Conservation (phyloP, 2,888 invertebrate genomes). For the Globia sparganii region DNA sequence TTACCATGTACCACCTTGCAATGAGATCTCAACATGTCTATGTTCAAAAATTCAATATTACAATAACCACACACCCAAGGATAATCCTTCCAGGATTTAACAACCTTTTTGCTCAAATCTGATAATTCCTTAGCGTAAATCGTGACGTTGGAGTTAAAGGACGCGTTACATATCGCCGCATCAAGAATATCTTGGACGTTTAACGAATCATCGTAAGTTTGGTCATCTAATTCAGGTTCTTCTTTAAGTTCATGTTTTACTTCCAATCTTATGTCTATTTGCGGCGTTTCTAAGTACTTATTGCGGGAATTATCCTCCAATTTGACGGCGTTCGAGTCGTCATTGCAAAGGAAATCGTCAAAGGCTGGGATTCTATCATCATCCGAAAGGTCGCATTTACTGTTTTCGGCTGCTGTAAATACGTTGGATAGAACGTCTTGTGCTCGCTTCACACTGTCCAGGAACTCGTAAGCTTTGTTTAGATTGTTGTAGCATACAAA, state of each 20-base stretch:
- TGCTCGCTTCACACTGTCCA: slow-evolving; percentile 55
- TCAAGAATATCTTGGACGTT: slow-evolving; percentile 82
- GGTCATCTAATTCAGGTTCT: slow-evolving; percentile 71
- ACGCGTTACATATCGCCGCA: slow-evolving; percentile 77
- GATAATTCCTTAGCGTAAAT: slow-evolving; percentile 82
- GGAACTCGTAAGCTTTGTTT: slow-evolving; percentile 56
- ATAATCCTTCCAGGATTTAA: slow-evolving; percentile 83
- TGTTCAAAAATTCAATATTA: slow-evolving; percentile 82
- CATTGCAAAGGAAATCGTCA: slow-evolving; percentile 76
- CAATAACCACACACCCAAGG: slow-evolving; percentile 85
- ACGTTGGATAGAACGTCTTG: slow-evolving; percentile 71
- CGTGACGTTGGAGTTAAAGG: slow-evolving; percentile 74
- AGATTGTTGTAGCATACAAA: slow-evolving; percentile 53
- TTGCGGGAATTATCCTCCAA: slow-evolving; percentile 55
- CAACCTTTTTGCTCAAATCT: slow-evolving; percentile 73
- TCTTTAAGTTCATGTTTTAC: slow-evolving; percentile 82
- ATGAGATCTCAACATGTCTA: slow-evolving; percentile 90
- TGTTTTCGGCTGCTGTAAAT: slow-evolving; percentile 66
- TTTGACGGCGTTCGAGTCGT: slow-evolving; percentile 66
- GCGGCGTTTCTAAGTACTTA: slow-evolving; percentile 13
- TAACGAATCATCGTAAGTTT: slow-evolving; percentile 67
- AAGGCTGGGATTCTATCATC: slow-evolving; percentile 75
- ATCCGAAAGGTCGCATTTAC: slow-evolving; percentile 74
- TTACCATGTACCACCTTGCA: slow-evolving; percentile 91
- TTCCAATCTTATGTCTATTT: slow-evolving; percentile 56